Evolutionary conservation across 2,888 invertebrate species (phyloP).

Genomic region (Trichacis sp.): DNA sequence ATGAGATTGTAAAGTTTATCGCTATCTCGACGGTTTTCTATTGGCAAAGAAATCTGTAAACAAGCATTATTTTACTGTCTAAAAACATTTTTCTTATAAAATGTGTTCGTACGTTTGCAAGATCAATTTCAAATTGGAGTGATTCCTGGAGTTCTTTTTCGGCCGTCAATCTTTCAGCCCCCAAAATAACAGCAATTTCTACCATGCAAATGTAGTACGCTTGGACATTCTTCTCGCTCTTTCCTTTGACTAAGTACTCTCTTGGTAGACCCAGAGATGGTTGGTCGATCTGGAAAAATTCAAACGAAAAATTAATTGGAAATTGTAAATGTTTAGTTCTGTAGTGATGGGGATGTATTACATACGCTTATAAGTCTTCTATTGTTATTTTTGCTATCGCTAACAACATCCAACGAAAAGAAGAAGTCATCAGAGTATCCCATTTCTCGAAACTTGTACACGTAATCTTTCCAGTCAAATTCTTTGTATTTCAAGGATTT

Average conservation of each 20-base stretch:
- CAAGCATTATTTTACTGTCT: too few species aligned
- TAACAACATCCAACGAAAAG: constrained; percentile 89
- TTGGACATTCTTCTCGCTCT: constrained; percentile 85
- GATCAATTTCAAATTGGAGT: constrained; percentile 86
- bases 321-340: too few species aligned
- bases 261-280: constrained; percentile 86
- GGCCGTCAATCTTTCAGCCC: constrained; percentile 80
- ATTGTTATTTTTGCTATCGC: constrained; percentile 90
- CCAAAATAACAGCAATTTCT: constrained; percentile 86
- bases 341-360: too few species aligned
- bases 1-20: constrained; percentile 88
- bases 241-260: constrained; percentile 86
- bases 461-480: constrained; percentile 86
- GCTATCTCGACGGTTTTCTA: constrained; percentile 88
- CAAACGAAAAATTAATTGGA: too few species aligned
- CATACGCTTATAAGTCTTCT: constrained; percentile 87
- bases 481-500: constrained; percentile 77
- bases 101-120: constrained; percentile 85
- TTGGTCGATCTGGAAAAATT: constrained; percentile 86
- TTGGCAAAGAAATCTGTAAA: constrained; percentile 43
- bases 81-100: too few species aligned
- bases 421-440: constrained; percentile 93
- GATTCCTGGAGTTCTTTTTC: constrained; percentile 81
- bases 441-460: constrained; percentile 82
- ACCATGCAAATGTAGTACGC: constrained; percentile 91